Conservation (phyloP, 2,113 vertebrate species). For the Cochlearius cochlearius region DNA sequence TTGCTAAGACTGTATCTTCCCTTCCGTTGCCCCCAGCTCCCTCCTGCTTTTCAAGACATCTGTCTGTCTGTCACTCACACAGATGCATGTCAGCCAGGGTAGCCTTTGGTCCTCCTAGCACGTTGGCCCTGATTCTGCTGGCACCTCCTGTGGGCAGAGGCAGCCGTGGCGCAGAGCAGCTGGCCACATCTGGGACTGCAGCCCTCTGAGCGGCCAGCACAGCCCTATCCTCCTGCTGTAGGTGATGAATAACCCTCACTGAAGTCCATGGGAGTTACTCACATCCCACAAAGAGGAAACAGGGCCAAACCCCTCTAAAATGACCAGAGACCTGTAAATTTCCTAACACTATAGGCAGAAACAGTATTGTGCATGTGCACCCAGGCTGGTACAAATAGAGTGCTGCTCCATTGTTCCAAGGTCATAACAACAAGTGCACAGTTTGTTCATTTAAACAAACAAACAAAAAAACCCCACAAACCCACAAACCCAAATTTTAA, state of each 20-base stretch:
- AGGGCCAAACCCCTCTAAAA: not conserved
- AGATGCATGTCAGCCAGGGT: not conserved
- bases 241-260: not conserved
- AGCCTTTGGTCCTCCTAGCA: not conserved
- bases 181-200: not conserved
- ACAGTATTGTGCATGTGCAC: not conserved
- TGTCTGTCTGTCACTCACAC: not conserved
- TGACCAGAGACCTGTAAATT: not conserved
- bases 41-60: not conserved
- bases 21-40: not conserved
- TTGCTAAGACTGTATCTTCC: not conserved
- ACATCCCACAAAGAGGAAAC: not conserved
- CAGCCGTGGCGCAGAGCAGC: not conserved
- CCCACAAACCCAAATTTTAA: not conserved
- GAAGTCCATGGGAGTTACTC: not conserved
- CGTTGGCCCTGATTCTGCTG: fast-evolving
- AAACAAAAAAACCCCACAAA: fast-evolving
- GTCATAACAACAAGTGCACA: not conserved
- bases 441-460: not conserved
- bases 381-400: not conserved
- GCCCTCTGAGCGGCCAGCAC: fast-evolving
- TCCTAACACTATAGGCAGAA: not conserved
- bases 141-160: not conserved
- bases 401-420: not conserved
- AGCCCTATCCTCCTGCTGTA: not conserved